A percentile compares a stretch with the other conserved stretches of the same genome.
These are phyloP conservation scores for Anseranas semipalmata DNA, from an alignment of 2,113 vertebrate genomes.

Conservation along the genomic window DNA sequence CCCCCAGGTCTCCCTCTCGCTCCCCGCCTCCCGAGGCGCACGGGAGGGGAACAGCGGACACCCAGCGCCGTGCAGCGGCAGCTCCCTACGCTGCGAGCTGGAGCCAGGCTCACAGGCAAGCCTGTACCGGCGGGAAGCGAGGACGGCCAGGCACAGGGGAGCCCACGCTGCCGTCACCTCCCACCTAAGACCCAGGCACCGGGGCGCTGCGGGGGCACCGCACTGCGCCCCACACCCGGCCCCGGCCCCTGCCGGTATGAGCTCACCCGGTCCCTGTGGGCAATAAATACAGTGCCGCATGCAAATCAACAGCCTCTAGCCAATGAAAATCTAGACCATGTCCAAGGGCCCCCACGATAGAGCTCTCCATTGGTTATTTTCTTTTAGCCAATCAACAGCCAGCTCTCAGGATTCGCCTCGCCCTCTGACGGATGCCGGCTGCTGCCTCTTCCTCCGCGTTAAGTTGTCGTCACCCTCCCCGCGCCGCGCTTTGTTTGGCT, in stretches of 20 bases:
- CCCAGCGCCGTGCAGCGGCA: no score
- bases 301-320: background rate
- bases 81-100: background rate
- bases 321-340: fast-evolving
- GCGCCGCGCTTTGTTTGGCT: constrained; percentile 16
- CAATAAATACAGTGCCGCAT: background rate
- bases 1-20: no score
- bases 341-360: fast-evolving
- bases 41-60: fast-evolving
- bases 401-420: fast-evolving
- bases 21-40: fast-evolving
- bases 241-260: no score
- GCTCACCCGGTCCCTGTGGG: no score
- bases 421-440: fast-evolving
- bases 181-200: fast-evolving
- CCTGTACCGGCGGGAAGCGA: background rate
- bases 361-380: background rate
- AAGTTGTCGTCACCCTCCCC: background rate
- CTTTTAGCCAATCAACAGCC: background rate
- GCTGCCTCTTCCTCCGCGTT: background rate
- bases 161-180: fast-evolving
- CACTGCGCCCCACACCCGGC: background rate
- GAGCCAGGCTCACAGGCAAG: no score
- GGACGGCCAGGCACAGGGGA: fast-evolving
- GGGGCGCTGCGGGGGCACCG: no score